A percentile compares a stretch with the other conserved stretches of the same genome.
phyloP scores from a whole-genome alignment of 2,797 vertebrate species.

The Eulemur rubriventer region DNA sequence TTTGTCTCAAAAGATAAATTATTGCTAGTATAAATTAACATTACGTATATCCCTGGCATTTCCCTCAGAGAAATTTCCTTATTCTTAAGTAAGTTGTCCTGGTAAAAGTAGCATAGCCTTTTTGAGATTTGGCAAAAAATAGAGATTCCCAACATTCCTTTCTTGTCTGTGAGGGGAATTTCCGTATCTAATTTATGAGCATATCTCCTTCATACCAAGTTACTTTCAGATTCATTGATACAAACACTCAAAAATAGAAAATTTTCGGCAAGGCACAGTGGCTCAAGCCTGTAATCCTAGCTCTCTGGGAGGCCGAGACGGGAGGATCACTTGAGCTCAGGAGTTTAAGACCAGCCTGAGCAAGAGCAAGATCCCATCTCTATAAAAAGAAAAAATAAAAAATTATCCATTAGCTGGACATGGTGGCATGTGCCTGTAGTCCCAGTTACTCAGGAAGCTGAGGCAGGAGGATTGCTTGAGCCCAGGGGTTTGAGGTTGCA shows the following conservation, averaged over 20 bases:
- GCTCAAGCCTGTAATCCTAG: no score
- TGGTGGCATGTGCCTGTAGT: no score
- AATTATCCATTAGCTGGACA: no score
- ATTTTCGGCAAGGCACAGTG: neutral
- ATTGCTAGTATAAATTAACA: neutral
- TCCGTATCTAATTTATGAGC: neutral
- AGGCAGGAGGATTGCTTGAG: no score
- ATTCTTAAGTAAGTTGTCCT: neutral
- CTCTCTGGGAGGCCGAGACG: no score
- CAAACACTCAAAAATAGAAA: neutral
- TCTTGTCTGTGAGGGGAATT: neutral
- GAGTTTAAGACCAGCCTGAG: no score
- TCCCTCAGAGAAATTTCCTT: neutral
- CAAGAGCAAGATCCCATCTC: no score
- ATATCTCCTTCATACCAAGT: neutral
- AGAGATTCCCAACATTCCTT: neutral
- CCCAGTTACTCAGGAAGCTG: no score
- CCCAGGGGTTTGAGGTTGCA: no score
- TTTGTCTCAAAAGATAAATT: neutral
- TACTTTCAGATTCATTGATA: conserved; percentile 4
- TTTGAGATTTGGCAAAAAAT: neutral
- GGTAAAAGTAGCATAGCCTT: neutral
- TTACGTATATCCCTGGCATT: neutral
- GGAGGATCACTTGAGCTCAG: no score
- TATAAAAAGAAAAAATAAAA: no score